These are phyloP conservation scores for Acropternis orthonyx DNA, from an alignment of 2,797 vertebrate species.

Conservation along the genomic window DNA sequence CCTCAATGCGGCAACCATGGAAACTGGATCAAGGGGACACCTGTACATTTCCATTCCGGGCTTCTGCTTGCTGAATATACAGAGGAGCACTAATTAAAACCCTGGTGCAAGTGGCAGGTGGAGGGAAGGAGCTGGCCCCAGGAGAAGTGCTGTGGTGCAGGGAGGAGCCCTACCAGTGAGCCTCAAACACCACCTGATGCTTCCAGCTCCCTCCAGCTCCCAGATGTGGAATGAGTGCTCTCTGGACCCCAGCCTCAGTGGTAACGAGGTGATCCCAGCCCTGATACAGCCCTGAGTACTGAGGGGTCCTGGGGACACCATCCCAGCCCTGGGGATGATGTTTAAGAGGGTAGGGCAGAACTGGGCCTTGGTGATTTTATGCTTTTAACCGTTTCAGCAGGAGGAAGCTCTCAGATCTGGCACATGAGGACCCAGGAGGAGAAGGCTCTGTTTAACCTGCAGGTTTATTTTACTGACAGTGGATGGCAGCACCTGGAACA, in stretches of 20 bases:
- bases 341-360: background rate
- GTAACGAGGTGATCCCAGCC: accelerated
- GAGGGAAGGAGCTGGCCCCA: background rate
- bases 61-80: conserved; percentile 22
- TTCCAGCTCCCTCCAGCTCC: background rate
- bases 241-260: accelerated
- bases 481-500: background rate
- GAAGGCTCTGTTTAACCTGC: conserved; percentile 39
- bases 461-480: conserved; percentile 39
- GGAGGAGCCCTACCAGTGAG: background rate
- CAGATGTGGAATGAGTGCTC: accelerated
- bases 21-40: conserved; percentile 71
- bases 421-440: background rate
- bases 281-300: accelerated
- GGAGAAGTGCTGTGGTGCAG: background rate
- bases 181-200: background rate
- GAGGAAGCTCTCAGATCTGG: background rate
- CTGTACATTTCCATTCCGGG: conserved; percentile 67
- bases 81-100: conserved; percentile 53
- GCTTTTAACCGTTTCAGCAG: background rate
- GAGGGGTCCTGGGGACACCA: accelerated
- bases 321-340: accelerated
- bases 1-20: conserved; percentile 52
- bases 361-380: background rate
- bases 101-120: background rate